Conservation (phyloP, 2,797 vertebrate species). For the Atherinosoma microstoma region DNA sequence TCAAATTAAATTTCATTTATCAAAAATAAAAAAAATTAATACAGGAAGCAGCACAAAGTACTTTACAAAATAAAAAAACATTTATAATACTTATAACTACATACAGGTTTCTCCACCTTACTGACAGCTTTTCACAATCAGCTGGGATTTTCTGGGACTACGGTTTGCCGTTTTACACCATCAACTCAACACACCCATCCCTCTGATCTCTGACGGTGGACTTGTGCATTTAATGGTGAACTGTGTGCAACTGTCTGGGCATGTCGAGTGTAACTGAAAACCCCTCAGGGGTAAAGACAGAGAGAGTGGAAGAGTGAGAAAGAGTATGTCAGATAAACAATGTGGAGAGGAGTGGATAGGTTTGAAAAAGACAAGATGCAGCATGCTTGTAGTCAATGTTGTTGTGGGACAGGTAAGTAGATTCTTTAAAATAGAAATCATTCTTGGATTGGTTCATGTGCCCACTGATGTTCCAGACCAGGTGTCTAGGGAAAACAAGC, state of each 20-base stretch:
- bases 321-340: slow-evolving; percentile 24
- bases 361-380: slow-evolving; percentile 40
- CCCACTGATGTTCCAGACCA: slow-evolving; percentile 60
- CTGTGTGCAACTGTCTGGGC: slow-evolving; percentile 68
- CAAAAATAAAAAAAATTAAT: too few relatives aligned
- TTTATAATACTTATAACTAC: background rate
- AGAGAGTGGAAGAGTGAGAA: slow-evolving; percentile 13
- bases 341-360: slow-evolving; percentile 22
- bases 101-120: background rate
- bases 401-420: slow-evolving; percentile 50
- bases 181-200: background rate
- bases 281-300: slow-evolving; percentile 40
- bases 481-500: slow-evolving; percentile 56
- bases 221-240: slow-evolving; percentile 34
- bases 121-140: slow-evolving; percentile 8
- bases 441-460: slow-evolving; percentile 1
- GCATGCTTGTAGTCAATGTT: slow-evolving; percentile 45
- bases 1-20: too few relatives aligned
- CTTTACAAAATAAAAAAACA: too few relatives aligned
- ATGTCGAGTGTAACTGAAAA: slow-evolving; percentile 53
- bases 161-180: slow-evolving; percentile 23
- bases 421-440: slow-evolving; percentile 57
- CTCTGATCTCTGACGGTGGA: slow-evolving; percentile 44
- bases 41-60: too few relatives aligned
- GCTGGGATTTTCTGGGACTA: slow-evolving; percentile 8